These are phyloP conservation scores for Apteryx mantelli DNA, from an alignment of 2,113 vertebrate genomes.

Conservation along the genomic window DNA sequence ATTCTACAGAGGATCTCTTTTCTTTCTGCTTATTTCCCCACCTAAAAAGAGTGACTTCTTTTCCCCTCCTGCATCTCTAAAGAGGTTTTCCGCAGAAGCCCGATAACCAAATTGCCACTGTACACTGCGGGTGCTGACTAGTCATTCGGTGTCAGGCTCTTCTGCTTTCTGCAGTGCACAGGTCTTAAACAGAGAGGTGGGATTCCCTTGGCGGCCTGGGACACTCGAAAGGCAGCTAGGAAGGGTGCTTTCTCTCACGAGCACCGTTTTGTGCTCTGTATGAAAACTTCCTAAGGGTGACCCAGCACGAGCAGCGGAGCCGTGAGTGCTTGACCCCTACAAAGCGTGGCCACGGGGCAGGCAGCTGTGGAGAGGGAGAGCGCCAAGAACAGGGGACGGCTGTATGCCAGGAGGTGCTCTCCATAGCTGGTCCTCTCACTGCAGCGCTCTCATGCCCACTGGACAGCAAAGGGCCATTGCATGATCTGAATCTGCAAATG, in stretches of 20 bases:
- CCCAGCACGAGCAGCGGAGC: too few species aligned
- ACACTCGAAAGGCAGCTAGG: not conserved
- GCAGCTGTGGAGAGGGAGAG: not conserved
- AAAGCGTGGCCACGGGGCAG: too few species aligned
- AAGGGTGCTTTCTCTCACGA: not conserved
- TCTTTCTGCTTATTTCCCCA: not conserved
- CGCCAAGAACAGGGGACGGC: not conserved
- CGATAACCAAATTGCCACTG: not conserved
- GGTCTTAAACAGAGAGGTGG: not conserved
- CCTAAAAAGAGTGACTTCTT: not conserved
- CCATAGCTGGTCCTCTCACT: not conserved
- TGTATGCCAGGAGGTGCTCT: fast-evolving
- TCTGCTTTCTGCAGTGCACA: not conserved
- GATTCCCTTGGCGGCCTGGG: not conserved
- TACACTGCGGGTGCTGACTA: not conserved
- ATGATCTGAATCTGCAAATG: not conserved
- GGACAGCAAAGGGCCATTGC: not conserved
- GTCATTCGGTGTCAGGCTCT: not conserved
- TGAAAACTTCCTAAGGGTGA: not conserved
- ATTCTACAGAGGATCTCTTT: not conserved
- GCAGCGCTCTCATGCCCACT: not conserved
- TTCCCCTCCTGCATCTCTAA: not conserved
- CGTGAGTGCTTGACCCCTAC: too few species aligned
- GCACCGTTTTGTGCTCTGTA: not conserved
- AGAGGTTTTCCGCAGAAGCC: not conserved